phyloP scores from a whole-genome alignment of 1,140 invertebrate genomes.

The Macrocentrus cingulum region DNA sequence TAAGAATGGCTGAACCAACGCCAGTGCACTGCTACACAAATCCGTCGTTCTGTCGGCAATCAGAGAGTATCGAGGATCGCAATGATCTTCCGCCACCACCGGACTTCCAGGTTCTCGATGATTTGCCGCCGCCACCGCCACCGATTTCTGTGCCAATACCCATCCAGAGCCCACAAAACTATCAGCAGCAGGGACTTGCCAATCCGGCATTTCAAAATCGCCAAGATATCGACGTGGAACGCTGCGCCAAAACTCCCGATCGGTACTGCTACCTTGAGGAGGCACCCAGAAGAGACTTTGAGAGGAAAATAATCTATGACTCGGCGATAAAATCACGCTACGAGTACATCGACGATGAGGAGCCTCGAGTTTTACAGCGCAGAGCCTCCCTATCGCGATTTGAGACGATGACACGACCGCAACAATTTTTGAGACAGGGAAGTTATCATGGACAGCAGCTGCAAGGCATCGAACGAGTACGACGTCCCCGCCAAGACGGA shows the following conservation, averaged over 20 bases:
- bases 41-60: conserved; percentile 75
- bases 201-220: conserved; percentile 46
- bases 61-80: conserved; percentile 60
- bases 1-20: conserved; percentile 34
- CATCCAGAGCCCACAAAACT: conserved; percentile 9
- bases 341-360: conserved; percentile 49
- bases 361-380: conserved; percentile 20
- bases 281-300: background rate
- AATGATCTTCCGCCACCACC: conserved; percentile 42
- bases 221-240: conserved; percentile 25
- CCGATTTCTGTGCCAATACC: conserved; percentile 11
- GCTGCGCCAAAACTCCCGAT: conserved; percentile 21
- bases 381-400: conserved; percentile 20
- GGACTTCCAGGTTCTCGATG: conserved; percentile 46
- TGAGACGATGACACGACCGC: conserved; percentile 14
- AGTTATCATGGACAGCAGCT: conserved; percentile 22
- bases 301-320: conserved; percentile 22
- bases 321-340: conserved; percentile 37
- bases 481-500: conserved; percentile 15
- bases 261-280: conserved; percentile 50
- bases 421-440: conserved; percentile 15
- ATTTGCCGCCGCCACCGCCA: conserved; percentile 47
- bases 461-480: background rate
- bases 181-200: conserved; percentile 38
- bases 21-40: conserved; percentile 68